Percentiles rank a stretch among this genome's conserved stretches.
Evolutionary conservation across 2,113 vertebrate species (phyloP).

Genomic region (Burhinus oedicnemus): DNA sequence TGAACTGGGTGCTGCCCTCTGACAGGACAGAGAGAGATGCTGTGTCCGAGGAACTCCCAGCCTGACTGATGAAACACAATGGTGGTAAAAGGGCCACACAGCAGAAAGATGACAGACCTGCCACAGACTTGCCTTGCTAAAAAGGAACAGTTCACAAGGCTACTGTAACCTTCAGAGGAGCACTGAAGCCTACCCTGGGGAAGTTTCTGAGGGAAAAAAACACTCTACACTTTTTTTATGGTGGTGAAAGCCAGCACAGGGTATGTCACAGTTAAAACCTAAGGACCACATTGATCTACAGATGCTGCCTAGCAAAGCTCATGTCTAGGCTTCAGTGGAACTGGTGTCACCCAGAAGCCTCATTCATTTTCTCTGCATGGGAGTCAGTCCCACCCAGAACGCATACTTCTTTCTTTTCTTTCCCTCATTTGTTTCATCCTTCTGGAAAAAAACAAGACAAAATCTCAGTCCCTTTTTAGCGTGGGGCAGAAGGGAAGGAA

Average conservation of each 20-base stretch:
- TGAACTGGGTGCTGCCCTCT: neutral
- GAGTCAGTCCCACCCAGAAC: neutral
- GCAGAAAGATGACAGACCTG: neutral
- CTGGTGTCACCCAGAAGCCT: neutral
- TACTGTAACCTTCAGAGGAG: neutral
- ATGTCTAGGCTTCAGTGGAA: neutral
- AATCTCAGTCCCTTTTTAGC: neutral
- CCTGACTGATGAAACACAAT: neutral
- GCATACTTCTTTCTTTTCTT: neutral
- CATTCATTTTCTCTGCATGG: neutral
- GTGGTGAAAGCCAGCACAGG: neutral
- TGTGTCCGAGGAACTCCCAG: neutral
- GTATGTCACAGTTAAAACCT: neutral
- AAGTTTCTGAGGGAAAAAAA: neutral
- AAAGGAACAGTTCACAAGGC: neutral
- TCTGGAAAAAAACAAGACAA: neutral
- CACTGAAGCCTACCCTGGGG: neutral
- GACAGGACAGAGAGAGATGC: no score
- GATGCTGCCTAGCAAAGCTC: neutral
- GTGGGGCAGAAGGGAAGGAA: slow-evolving; percentile 8
- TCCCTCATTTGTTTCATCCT: neutral
- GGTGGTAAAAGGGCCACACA: neutral
- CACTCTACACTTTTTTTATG: neutral
- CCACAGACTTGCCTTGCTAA: no score
- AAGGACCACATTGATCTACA: neutral